phyloP scores from a whole-genome alignment of 1,140 invertebrate species.

The Ephestia elutella region DNA sequence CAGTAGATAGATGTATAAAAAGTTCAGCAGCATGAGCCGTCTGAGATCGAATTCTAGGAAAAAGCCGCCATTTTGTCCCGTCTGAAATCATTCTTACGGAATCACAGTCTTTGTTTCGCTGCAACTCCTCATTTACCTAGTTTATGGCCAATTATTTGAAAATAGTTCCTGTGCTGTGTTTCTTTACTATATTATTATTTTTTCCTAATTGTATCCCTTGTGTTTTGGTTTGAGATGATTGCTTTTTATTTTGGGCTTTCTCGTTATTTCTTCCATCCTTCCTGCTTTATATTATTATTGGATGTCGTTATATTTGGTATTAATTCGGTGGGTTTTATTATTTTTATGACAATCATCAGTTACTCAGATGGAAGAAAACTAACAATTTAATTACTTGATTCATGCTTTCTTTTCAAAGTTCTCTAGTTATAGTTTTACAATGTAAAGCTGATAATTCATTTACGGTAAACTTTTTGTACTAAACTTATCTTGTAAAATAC shows the following conservation, averaged over 20 bases:
- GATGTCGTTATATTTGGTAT: not conserved
- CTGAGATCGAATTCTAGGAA: not conserved
- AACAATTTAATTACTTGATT: no score
- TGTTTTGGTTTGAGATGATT: conserved; percentile 19
- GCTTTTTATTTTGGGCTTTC: conserved; percentile 22
- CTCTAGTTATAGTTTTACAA: no score
- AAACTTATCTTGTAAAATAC: conserved; percentile 17
- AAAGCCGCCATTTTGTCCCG: not conserved
- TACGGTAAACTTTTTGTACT: conserved; percentile 21
- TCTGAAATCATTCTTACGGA: not conserved
- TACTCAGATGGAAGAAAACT: no score
- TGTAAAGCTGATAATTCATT: not conserved
- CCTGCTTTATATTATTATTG: conserved; percentile 7
- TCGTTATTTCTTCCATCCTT: conserved; percentile 11
- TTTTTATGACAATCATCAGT: no score
- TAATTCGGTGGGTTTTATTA: no score
- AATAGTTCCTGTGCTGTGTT: conserved; percentile 24
- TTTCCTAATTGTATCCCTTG: conserved; percentile 26
- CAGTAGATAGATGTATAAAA: no score
- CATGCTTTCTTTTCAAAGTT: no score
- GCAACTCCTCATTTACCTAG: conserved; percentile 24
- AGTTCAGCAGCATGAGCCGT: no score
- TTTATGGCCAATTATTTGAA: conserved; percentile 52
- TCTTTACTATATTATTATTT: conserved; percentile 24
- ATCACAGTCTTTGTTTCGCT: not conserved